Evolutionary conservation across 2,113 vertebrate genomes (phyloP).

Genomic region (Nanorana parkeri): DNA sequence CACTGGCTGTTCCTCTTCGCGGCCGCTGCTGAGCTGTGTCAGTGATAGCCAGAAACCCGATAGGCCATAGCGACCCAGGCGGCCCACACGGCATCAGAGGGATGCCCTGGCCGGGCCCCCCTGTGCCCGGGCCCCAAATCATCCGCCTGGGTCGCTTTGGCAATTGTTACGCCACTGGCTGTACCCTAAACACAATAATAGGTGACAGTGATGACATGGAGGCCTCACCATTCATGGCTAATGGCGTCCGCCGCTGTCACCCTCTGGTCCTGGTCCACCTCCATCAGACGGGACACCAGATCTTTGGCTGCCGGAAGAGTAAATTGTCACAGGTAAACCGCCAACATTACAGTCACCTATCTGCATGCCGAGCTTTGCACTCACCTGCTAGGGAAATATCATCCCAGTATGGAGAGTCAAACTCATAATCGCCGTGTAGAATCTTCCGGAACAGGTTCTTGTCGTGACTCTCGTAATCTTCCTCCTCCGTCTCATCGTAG

Average conservation of each 20-base stretch:
- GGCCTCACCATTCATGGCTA: constrained; percentile 91
- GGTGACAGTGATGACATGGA: not conserved
- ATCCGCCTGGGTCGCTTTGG: too few relatives aligned
- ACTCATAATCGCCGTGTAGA: constrained; percentile 94
- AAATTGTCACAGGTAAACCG: not conserved
- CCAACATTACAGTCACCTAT: too few relatives aligned
- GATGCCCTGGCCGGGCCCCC: too few relatives aligned
- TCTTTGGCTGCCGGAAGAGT: constrained; percentile 82
- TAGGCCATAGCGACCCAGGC: too few relatives aligned
- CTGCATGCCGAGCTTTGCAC: not conserved
- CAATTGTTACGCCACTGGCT: too few relatives aligned
- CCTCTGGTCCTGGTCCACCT: constrained; percentile 95
- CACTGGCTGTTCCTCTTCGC: too few relatives aligned
- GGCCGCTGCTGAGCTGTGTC: too few relatives aligned
- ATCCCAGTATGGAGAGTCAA: constrained; percentile 97
- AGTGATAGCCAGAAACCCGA: too few relatives aligned
- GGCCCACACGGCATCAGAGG: too few relatives aligned
- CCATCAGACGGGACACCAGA: constrained; percentile 93
- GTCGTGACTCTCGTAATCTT: constrained; percentile 96
- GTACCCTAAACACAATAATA: too few relatives aligned
- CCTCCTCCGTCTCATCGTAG: constrained; percentile 94
- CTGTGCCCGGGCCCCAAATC: too few relatives aligned
- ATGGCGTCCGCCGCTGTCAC: constrained; percentile 96
- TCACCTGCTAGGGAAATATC: constrained; percentile 96
- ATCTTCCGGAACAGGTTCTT: constrained; percentile 98